Conservation (phyloP, 2,888 invertebrate species). For the Tenthredo distinguenda region DNA sequence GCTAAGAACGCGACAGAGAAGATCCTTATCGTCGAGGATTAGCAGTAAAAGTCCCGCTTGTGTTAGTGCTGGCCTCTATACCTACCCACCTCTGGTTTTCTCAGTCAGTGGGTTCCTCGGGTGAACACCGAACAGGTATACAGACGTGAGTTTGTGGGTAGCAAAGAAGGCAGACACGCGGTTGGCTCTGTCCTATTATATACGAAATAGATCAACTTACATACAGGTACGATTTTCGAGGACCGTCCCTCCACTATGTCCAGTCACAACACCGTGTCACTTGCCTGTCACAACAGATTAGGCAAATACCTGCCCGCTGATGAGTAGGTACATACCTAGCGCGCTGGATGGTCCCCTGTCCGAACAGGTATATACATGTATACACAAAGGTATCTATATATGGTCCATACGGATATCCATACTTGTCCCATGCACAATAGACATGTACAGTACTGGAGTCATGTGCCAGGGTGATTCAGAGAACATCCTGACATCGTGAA, state of each 20-base stretch:
- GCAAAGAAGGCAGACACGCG: conserved; percentile 24
- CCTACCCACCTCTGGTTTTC: neutral
- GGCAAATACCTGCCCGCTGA: conserved; percentile 62
- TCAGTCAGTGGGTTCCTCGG: conserved; percentile 62
- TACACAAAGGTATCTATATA: neutral
- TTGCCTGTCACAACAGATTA: conserved; percentile 75
- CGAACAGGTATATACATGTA: conserved; percentile 1
- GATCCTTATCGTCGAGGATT: conserved; percentile 62
- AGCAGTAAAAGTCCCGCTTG: conserved; percentile 31
- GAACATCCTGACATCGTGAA: neutral
- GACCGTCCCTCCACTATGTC: conserved; percentile 58
- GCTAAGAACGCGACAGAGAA: conserved; percentile 59
- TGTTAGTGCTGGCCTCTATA: neutral
- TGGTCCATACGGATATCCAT: neutral
- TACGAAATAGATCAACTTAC: conserved; percentile 73
- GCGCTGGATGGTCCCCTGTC: conserved; percentile 11
- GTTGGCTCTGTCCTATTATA: conserved; percentile 65
- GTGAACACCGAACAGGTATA: conserved; percentile 48
- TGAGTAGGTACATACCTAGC: conserved; percentile 32
- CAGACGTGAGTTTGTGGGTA: conserved; percentile 19
- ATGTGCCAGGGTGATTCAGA: neutral
- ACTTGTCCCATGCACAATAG: neutral
- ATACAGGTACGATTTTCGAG: conserved; percentile 63
- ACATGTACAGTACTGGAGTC: neutral
- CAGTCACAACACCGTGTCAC: conserved; percentile 73